Conservation (phyloP, 2,888 invertebrate genomes). For the Noctuana brunneofusca region DNA sequence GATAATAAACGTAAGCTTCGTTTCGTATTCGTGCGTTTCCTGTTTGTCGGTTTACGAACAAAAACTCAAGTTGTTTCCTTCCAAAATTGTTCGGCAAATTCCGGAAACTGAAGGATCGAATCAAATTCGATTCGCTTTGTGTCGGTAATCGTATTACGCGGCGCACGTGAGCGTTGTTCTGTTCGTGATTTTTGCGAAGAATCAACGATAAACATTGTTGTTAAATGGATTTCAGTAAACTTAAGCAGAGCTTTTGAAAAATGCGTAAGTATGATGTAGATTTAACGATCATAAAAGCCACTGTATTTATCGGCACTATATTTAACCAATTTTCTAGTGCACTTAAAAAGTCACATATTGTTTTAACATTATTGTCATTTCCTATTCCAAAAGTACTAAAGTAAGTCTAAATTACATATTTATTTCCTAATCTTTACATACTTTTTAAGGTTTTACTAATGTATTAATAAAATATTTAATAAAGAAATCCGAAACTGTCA, state of each 20-base stretch:
- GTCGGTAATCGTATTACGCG: slow-evolving; percentile 66
- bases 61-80: slow-evolving; percentile 51
- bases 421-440: too few species aligned
- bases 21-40: slow-evolving; percentile 58
- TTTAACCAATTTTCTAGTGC: too few species aligned
- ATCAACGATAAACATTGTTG: slow-evolving; percentile 56
- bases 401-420: too few species aligned
- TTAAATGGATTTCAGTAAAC: slow-evolving; percentile 19
- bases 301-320: too few species aligned
- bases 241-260: slow-evolving; percentile 9
- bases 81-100: slow-evolving; percentile 55
- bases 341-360: too few species aligned
- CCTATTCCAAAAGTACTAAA: too few species aligned
- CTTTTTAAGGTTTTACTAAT: too few species aligned
- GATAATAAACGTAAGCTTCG: slow-evolving; percentile 33
- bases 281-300: neutral
- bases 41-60: slow-evolving; percentile 50
- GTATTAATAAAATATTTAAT: too few species aligned
- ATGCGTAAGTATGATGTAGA: neutral
- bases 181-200: slow-evolving; percentile 71
- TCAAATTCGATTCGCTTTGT: slow-evolving; percentile 58
- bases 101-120: slow-evolving; percentile 68
- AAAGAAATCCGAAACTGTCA: too few species aligned
- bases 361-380: too few species aligned
- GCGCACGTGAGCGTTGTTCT: slow-evolving; percentile 73